A percentile compares a stretch with the other conserved stretches of the same genome.
Evolutionary conservation across 2,113 vertebrate genomes (phyloP).

Genomic region (Lagopus leucura): DNA sequence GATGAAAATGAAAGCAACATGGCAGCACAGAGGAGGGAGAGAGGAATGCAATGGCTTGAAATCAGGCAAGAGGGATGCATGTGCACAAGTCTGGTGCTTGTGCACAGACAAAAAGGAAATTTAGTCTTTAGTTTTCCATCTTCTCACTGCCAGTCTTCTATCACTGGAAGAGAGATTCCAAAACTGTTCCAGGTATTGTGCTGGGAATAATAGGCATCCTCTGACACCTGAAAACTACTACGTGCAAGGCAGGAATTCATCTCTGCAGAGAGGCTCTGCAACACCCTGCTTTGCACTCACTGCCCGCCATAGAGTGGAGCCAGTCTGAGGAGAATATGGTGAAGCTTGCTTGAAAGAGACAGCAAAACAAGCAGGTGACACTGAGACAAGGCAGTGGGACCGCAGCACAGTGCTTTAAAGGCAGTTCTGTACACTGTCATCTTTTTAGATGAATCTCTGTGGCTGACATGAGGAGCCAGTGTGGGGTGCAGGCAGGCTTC

Average conservation of each 20-base stretch:
- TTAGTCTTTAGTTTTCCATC: neutral
- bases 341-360: neutral
- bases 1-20: neutral
- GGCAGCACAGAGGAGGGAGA: neutral
- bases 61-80: neutral
- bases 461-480: neutral
- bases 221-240: neutral
- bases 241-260: neutral
- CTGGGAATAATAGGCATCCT: accelerated
- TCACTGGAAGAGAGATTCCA: neutral
- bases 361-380: neutral
- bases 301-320: neutral
- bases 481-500: constrained; percentile 44
- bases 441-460: neutral
- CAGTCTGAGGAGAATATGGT: neutral
- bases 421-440: neutral
- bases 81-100: neutral
- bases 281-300: neutral
- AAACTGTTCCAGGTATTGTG: neutral
- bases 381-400: neutral
- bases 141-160: neutral
- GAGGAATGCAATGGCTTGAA: neutral
- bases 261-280: neutral
- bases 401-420: neutral
- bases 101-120: neutral